Base-by-base conservation (phyloP, 2,888 invertebrate species). In the Scaptomyza flava region DNA sequence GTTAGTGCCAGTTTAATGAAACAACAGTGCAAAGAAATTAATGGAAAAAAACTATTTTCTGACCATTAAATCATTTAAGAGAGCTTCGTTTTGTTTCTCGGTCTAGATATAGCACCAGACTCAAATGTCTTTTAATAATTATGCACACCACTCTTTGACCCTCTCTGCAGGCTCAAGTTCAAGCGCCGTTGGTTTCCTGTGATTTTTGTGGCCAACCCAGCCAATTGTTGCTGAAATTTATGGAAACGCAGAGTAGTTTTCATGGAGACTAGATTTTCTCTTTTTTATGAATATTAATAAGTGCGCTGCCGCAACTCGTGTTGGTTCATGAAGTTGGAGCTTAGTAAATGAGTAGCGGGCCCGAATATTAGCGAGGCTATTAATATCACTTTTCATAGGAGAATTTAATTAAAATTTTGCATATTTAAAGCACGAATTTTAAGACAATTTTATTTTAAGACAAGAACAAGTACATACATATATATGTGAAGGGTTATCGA, bases 11-110 rank as follows among this genome's bases (percentile, higher is more conserved):
- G 17, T 17, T 1, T 17, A 17, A 17, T 17, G 17, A 17, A 17
- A 17, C 17, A 17, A 17, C 17, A 17, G 1, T 17, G 17, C 17
- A 17, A 17, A 17, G 17, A 23, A 23, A 23, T 23, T 23, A 23
- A 23, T 4, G 4, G 2, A 23, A 51, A 27, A 12, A 61, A 77
- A 87, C 70, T 70, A 78, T 68, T 73, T 75, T 70, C 69, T 68
- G 75, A 73, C 76, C 88, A 81, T 87, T 70, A 87, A 88, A 81
- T 84, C 81, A 84, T 84, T 88, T 78, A 81, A 4, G 63, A 70
- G 72, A 68, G 81, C 79, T 80, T 81, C 68, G 67, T n/a, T 7
- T 12, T 33, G 12, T 27, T 27, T 52, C 50, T 67, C 20, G 20
- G 27, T 43, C 63, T 36, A 52, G 59, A 81, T 67, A 61, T 54